Percentiles rank a stretch among this genome's conserved stretches.
Evolutionary conservation across 2,797 vertebrate genomes (phyloP).

Genomic region (Furcifer pardalis): DNA sequence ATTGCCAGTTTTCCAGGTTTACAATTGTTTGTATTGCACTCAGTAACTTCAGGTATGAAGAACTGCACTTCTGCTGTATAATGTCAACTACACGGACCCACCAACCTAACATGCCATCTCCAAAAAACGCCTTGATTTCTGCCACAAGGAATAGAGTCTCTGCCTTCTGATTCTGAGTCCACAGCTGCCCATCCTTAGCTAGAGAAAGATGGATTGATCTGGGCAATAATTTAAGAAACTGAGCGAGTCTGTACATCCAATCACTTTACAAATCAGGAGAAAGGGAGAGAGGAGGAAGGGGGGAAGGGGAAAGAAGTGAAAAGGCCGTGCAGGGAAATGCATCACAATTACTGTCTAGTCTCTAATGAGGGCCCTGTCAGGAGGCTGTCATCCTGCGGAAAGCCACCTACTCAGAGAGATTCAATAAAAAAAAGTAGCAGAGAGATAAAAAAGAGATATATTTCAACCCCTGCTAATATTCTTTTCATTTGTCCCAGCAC

Average conservation of each 20-base stretch:
- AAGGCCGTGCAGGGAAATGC: conserved; percentile 77
- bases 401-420: conserved; percentile 80
- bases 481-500: conserved; percentile 79
- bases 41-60: conserved; percentile 1
- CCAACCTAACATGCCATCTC: background rate
- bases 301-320: conserved; percentile 65
- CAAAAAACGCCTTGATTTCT: background rate
- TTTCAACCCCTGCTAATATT: conserved; percentile 77
- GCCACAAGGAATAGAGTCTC: background rate
- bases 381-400: conserved; percentile 77
- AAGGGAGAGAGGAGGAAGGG: conserved; percentile 71
- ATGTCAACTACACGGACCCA: fast-evolving
- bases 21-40: no score
- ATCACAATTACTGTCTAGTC: conserved; percentile 79
- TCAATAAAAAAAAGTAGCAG: conserved; percentile 77
- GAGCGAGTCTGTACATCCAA: conserved; percentile 77
- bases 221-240: conserved; percentile 79
- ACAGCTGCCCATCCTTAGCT: conserved; percentile 24
- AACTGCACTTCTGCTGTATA: background rate
- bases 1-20: background rate
- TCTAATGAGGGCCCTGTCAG: conserved; percentile 81
- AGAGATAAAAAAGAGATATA: conserved; percentile 77
- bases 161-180: conserved; percentile 31
- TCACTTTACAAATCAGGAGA: conserved; percentile 80
- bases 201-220: conserved; percentile 68